Conservation (phyloP, 2,113 vertebrate genomes). For the Heptranchias perlo region DNA sequence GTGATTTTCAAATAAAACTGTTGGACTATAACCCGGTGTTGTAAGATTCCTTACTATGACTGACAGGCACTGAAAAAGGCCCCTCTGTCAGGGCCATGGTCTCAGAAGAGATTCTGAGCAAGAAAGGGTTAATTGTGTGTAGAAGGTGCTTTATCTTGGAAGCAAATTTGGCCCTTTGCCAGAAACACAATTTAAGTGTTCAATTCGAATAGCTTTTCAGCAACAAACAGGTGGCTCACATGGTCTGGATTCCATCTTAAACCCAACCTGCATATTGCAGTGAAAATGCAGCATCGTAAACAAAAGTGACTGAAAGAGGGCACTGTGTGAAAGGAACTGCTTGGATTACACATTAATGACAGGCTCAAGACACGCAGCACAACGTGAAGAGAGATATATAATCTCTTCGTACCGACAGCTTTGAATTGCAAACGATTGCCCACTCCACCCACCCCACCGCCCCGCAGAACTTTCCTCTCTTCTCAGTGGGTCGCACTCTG, state of each 20-base stretch:
- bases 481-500: background rate
- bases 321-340: background rate
- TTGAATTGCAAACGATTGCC: background rate
- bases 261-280: background rate
- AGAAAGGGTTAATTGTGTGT: background rate
- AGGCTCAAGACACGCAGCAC: background rate
- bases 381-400: background rate
- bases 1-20: no score
- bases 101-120: background rate
- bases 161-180: background rate
- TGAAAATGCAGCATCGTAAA: background rate
- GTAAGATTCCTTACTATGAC: no score
- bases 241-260: background rate
- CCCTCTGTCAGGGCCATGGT: background rate
- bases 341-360: background rate
- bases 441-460: no score
- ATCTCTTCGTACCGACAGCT: background rate
- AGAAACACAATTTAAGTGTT: background rate
- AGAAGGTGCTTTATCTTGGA: background rate
- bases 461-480: background rate
- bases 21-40: no score
- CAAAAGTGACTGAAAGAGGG: background rate
- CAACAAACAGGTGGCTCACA: background rate
- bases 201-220: background rate
- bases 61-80: background rate